Evolutionary conservation across 2,797 vertebrate species (phyloP).

Genomic region (Poliocrania exsul): DNA sequence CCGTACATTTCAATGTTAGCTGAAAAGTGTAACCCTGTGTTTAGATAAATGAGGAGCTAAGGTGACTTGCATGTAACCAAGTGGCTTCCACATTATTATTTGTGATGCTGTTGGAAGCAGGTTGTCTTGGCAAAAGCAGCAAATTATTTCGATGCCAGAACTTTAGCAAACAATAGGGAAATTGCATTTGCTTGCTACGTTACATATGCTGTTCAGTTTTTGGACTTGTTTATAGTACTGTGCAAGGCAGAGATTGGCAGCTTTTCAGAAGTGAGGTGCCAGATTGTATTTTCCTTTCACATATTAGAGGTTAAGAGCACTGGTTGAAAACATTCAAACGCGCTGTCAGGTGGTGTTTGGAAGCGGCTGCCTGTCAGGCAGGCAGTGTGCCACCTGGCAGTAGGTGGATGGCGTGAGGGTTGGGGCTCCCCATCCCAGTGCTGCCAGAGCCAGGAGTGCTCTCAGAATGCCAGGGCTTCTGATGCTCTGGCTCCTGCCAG

Average conservation of each 20-base stretch:
- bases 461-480: rapidly evolving
- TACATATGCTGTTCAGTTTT: not conserved
- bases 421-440: not conserved
- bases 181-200: not conserved
- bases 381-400: not conserved
- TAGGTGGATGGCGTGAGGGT: rapidly evolving
- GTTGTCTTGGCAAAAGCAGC: not conserved
- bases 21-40: rapidly evolving
- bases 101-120: not conserved
- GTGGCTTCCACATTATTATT: not conserved
- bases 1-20: not conserved
- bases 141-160: not conserved
- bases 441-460: not conserved
- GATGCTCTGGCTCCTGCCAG: rapidly evolving
- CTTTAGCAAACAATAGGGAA: not conserved
- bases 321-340: not conserved
- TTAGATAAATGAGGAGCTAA: not conserved
- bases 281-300: slow-evolving; percentile 55
- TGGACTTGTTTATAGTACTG: not conserved
- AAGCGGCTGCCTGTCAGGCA: not conserved
- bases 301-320: slow-evolving; percentile 16
- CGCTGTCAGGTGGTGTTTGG: not conserved
- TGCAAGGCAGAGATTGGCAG: slow-evolving; percentile 42
- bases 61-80: not conserved
- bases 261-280: slow-evolving; percentile 1